Evolutionary conservation across 2,113 vertebrate species (phyloP).

Genomic region (Oncorhynchus gorbuscha): DNA sequence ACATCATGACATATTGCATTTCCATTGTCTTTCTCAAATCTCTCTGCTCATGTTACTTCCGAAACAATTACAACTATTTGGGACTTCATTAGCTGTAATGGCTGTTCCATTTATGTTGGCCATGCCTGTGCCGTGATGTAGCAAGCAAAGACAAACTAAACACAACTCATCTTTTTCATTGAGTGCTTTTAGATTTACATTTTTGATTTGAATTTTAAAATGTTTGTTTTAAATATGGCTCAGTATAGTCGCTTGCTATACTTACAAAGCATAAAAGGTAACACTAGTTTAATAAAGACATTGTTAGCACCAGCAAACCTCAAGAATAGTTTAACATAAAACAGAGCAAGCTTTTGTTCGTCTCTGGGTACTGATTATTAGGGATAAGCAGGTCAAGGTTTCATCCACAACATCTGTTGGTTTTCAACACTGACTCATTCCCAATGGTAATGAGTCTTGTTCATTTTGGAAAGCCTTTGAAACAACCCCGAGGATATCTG

Average conservation of each 20-base stretch:
- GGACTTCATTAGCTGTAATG: no score
- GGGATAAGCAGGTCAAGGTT: constrained; percentile 59
- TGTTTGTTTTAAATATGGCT: no score
- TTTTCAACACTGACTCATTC: constrained; percentile 56
- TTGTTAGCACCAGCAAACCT: neutral
- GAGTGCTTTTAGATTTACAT: no score
- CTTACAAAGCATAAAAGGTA: no score
- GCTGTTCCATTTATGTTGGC: no score
- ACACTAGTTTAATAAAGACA: neutral
- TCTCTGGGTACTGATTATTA: constrained; percentile 23
- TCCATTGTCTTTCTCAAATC: neutral
- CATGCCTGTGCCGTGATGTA: no score
- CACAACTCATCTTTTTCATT: no score
- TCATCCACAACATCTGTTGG: constrained; percentile 55
- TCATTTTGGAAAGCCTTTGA: constrained; percentile 60
- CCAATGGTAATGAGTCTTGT: constrained; percentile 67
- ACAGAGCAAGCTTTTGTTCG: constrained; percentile 2
- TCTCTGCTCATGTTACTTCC: neutral
- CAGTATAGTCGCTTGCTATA: no score
- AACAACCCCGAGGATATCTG: constrained; percentile 64
- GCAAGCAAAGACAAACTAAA: no score
- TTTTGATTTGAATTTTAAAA: no score
- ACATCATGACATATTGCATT: neutral
- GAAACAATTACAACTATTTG: no score
- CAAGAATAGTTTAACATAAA: neutral